Percentiles rank a stretch among this genome's conserved stretches.
Conservation (phyloP, 2,888 invertebrate genomes). For the Ellobium chinense region DNA sequence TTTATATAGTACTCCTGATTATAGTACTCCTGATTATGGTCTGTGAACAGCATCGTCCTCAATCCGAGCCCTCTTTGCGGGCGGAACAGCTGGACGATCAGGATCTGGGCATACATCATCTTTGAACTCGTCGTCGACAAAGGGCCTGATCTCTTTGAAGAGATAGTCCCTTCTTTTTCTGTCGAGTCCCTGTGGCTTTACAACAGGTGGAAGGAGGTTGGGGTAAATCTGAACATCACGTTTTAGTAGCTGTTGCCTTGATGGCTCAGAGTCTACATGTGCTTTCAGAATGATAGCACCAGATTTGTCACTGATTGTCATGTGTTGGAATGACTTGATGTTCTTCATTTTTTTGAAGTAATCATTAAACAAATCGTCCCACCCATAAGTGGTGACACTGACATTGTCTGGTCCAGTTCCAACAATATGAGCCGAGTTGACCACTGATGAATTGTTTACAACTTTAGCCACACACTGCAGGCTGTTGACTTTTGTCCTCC, state of each 20-base stretch:
- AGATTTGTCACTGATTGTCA: neutral
- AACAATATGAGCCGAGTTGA: conserved; percentile 49
- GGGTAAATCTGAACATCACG: neutral
- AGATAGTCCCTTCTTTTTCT: neutral
- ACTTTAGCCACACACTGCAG: conserved; percentile 37
- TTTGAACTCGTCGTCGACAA: no score
- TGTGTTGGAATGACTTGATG: conserved; percentile 28
- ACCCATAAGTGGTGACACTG: conserved; percentile 43
- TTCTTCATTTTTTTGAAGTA: conserved; percentile 34
- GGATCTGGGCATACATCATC: no score
- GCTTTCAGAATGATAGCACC: neutral
- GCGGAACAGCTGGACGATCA: no score
- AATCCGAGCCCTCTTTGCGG: no score
- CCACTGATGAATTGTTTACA: conserved; percentile 43
- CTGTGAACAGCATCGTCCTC: no score
- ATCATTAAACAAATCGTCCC: conserved; percentile 22
- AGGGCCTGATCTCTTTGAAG: conserved; percentile 18
- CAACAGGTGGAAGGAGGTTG: neutral
- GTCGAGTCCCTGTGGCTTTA: neutral
- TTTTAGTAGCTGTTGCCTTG: conserved; percentile 23
- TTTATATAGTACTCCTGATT: no score
- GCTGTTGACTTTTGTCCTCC: conserved; percentile 33
- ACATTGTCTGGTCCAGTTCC: conserved; percentile 37
- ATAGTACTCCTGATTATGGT: no score
- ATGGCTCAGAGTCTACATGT: neutral